These are phyloP conservation scores for Callyntrura guangdongensis DNA, from an alignment of 2,888 invertebrate species.

Conservation along the genomic window DNA sequence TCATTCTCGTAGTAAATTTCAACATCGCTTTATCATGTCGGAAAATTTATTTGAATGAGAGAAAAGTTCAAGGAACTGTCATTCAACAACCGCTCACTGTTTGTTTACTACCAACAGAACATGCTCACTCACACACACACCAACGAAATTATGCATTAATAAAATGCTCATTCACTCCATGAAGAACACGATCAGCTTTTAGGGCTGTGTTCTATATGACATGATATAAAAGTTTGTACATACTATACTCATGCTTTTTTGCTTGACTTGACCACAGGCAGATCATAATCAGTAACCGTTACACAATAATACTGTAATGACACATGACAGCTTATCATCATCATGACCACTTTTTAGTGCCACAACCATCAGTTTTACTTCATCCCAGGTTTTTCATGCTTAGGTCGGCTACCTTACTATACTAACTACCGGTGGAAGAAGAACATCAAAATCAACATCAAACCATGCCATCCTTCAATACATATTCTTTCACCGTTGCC, in stretches of 20 bases:
- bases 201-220: conserved; percentile 29
- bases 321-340: conserved; percentile 77
- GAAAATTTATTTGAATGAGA: conserved; percentile 53
- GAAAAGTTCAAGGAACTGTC: conserved; percentile 78
- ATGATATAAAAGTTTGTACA: background rate
- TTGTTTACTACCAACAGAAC: conserved; percentile 17
- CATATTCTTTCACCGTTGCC: background rate
- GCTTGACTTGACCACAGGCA: conserved; percentile 66
- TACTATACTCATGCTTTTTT: background rate
- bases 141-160: conserved; percentile 12
- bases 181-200: conserved; percentile 13
- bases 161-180: conserved; percentile 43
- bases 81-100: conserved; percentile 49
- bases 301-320: conserved; percentile 73
- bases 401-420: background rate
- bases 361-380: conserved; percentile 38
- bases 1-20: conserved; percentile 35
- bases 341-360: conserved; percentile 55
- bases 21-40: conserved; percentile 22
- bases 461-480: conserved; percentile 6
- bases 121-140: background rate
- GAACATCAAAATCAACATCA: conserved; percentile 21
- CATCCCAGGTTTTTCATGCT: background rate
- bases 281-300: conserved; percentile 76
- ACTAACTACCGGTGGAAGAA: conserved; percentile 17